phyloP scores from a whole-genome alignment of 37 sponge, comb jelly and placozoan species.

The Agelas oroides region DNA sequence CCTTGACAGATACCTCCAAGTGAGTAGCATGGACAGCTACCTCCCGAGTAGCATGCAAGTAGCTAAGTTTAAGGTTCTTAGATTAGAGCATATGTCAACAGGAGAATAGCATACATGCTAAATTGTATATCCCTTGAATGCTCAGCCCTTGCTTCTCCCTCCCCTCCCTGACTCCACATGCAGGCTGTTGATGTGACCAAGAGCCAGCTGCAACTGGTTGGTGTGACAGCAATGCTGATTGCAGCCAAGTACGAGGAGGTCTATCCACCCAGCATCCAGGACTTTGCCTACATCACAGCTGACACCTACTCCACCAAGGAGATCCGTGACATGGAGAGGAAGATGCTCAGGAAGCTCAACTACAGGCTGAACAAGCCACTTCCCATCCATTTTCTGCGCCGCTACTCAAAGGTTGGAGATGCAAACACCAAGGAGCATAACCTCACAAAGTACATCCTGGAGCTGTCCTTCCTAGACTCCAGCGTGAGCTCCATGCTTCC shows the following conservation, averaged over 20 bases:
- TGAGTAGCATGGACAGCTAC: no score
- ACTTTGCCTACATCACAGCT: slow-evolving; percentile 67
- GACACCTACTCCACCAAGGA: slow-evolving; percentile 58
- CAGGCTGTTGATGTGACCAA: slow-evolving; percentile 25
- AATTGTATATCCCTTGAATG: no score
- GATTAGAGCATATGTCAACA: no score
- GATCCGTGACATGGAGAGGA: slow-evolving; percentile 52
- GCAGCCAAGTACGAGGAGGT: slow-evolving; percentile 85
- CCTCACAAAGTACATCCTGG: slow-evolving; percentile 85
- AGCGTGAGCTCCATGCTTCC: slow-evolving; percentile 23
- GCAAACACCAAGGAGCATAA: slow-evolving; percentile 62
- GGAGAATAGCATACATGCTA: no score
- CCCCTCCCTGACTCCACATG: no score
- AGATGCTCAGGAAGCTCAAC: slow-evolving; percentile 50
- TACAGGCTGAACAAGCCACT: slow-evolving; percentile 64
- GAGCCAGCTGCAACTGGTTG: slow-evolving; percentile 73
- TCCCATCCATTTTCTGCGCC: slow-evolving; percentile 54
- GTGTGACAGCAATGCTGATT: slow-evolving; percentile 61
- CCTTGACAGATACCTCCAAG: slow-evolving; percentile 71
- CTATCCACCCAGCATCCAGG: slow-evolving; percentile 57
- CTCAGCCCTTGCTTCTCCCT: no score
- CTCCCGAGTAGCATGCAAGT: no score
- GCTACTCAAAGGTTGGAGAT: slow-evolving; percentile 60
- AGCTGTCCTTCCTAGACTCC: slow-evolving; percentile 51
- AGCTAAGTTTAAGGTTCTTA: no score